A percentile compares a stretch with the other conserved stretches of the same genome.
These are phyloP conservation scores for Dolichoris vasculosae DNA, from an alignment of 1,140 invertebrate genomes.

Conservation along the genomic window DNA sequence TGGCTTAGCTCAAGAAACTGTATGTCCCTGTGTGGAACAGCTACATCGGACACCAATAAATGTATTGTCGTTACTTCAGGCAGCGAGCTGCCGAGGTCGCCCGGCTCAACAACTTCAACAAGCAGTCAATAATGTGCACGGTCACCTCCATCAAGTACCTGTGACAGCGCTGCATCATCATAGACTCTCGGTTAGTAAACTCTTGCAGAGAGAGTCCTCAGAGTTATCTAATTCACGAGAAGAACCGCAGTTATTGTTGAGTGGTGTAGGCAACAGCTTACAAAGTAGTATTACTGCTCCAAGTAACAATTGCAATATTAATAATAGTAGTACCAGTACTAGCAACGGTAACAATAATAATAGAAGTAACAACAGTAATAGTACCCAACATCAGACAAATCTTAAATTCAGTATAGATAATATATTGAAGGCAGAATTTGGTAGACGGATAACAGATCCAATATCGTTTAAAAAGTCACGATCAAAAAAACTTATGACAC, in stretches of 20 bases:
- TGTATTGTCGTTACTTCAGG: slow-evolving; percentile 45
- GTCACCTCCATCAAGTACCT: slow-evolving; percentile 58
- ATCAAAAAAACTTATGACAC: slow-evolving; percentile 67
- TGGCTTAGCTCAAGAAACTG: slow-evolving; percentile 61
- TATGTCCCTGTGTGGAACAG: slow-evolving; percentile 64
- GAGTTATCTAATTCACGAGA: neutral
- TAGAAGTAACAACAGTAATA: slow-evolving; percentile 71
- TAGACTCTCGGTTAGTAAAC: slow-evolving; percentile 66
- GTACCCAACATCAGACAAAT: slow-evolving; percentile 78
- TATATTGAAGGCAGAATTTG: slow-evolving; percentile 92
- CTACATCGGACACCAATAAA: slow-evolving; percentile 66
- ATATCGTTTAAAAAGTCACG: slow-evolving; percentile 78
- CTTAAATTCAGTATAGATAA: slow-evolving; percentile 95
- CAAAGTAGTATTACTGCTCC: neutral
- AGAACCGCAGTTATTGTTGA: neutral
- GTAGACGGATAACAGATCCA: slow-evolving; percentile 82
- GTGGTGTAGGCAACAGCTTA: neutral
- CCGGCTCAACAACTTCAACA: slow-evolving; percentile 63
- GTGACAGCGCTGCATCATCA: slow-evolving; percentile 56
- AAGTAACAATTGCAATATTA: neutral
- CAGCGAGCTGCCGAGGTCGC: slow-evolving; percentile 61
- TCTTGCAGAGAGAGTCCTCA: slow-evolving; percentile 63
- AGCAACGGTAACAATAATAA: slow-evolving; percentile 60
- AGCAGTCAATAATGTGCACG: slow-evolving; percentile 57
- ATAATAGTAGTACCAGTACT: neutral